phyloP scores from a whole-genome alignment of 2,797 vertebrate genomes.

The Botia kubotai region DNA sequence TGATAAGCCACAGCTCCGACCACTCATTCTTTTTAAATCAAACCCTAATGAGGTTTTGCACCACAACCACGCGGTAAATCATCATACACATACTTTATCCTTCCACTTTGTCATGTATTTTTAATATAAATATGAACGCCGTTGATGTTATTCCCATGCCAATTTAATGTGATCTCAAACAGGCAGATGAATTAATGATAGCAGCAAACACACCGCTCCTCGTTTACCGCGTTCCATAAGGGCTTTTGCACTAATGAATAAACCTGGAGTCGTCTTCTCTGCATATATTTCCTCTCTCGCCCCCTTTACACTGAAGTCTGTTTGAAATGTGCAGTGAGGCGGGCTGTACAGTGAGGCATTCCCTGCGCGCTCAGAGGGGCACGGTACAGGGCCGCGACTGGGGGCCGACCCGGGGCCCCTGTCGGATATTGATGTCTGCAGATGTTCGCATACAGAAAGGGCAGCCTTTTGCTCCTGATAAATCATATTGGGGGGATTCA shows the following conservation, averaged over 20 bases:
- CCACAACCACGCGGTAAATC: neutral
- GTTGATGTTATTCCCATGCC: slow-evolving; percentile 19
- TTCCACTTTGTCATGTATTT: neutral
- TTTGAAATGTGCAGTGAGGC: slow-evolving; percentile 52
- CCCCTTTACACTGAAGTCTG: slow-evolving; percentile 62
- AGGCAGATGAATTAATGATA: slow-evolving; percentile 20
- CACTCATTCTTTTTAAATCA: neutral
- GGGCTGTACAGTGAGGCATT: slow-evolving; percentile 62
- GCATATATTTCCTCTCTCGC: slow-evolving; percentile 20
- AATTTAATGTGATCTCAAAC: slow-evolving; percentile 23
- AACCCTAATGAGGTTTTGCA: neutral
- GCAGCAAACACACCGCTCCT: neutral
- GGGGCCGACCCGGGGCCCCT: slow-evolving; percentile 63
- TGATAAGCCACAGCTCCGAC: too few species aligned
- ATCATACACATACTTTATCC: neutral
- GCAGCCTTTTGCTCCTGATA: slow-evolving; percentile 65
- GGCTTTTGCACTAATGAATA: slow-evolving; percentile 17
- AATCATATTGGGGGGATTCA: slow-evolving; percentile 71
- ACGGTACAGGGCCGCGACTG: slow-evolving; percentile 62
- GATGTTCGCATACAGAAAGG: slow-evolving; percentile 77
- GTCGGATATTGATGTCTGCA: slow-evolving; percentile 75
- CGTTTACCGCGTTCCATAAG: neutral
- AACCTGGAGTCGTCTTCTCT: slow-evolving; percentile 1
- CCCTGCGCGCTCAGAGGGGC: slow-evolving; percentile 57
- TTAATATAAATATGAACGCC: slow-evolving; percentile 22